These are phyloP conservation scores for Aphaenogaster ashmeadi DNA, from an alignment of 1,140 invertebrate species.

Conservation along the genomic window DNA sequence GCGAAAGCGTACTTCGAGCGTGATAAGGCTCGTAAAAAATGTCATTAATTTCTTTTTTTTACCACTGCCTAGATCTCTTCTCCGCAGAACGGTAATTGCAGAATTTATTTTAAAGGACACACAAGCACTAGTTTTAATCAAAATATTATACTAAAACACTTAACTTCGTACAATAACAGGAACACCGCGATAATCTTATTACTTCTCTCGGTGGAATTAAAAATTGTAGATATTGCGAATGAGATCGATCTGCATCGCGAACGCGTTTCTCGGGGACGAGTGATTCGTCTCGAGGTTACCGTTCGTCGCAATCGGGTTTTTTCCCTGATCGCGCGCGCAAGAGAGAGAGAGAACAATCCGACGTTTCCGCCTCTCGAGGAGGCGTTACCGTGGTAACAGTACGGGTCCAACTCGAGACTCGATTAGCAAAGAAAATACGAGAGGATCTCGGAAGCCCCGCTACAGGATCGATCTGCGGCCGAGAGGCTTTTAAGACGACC, in stretches of 20 bases:
- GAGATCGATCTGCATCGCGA: conserved; percentile 77
- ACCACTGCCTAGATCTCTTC: neutral
- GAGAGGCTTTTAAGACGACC: conserved; percentile 83
- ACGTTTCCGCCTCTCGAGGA: conserved; percentile 69
- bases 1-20: conserved; percentile 13
- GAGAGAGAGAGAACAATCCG: conserved; percentile 46
- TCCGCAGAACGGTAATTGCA: conserved; percentile 1
- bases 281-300: conserved; percentile 61
- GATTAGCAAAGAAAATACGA: conserved; percentile 85
- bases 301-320: conserved; percentile 41
- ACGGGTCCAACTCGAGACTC: conserved; percentile 78
- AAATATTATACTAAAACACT: conserved; percentile 13
- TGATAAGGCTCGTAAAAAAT: conserved; percentile 25
- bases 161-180: neutral
- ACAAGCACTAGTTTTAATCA: conserved; percentile 1
- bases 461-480: conserved; percentile 81
- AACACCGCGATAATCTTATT: neutral
- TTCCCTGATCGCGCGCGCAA: conserved; percentile 31
- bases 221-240: conserved; percentile 54
- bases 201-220: neutral
- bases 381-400: conserved; percentile 81
- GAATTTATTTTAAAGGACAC: conserved; percentile 34
- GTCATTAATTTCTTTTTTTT: neutral
- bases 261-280: conserved; percentile 63
- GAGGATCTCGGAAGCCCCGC: conserved; percentile 75